phyloP scores from a whole-genome alignment of 1,140 invertebrate genomes.

The Nautilus pompilius region DNA sequence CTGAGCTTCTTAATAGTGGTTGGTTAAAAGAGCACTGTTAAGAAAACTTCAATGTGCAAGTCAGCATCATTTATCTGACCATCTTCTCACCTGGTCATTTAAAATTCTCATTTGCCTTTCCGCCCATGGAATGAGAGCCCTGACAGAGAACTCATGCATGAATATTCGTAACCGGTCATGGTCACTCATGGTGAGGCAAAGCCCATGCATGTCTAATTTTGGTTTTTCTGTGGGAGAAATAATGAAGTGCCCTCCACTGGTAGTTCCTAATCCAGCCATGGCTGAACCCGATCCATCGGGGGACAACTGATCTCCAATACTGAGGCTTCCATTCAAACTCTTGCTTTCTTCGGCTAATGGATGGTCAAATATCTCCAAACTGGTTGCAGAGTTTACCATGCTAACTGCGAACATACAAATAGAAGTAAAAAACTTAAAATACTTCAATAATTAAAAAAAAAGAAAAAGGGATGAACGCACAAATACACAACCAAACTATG shows the following conservation, averaged over 20 bases:
- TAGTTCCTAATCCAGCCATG: neutral
- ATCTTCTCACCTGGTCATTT: constrained; percentile 71
- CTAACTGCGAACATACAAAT: constrained; percentile 3
- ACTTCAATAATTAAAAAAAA: too few species aligned
- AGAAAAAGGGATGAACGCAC: too few species aligned
- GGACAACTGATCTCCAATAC: constrained; percentile 13
- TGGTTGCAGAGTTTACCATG: constrained; percentile 5
- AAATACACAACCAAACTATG: too few species aligned
- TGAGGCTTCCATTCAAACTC: constrained; percentile 12
- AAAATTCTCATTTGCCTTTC: constrained; percentile 81
- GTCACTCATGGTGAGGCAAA: constrained; percentile 74
- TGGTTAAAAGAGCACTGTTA: too few species aligned
- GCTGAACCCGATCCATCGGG: constrained; percentile 9
- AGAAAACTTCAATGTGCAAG: too few species aligned
- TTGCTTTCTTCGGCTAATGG: constrained; percentile 53
- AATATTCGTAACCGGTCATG: constrained; percentile 77
- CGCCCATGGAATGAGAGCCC: constrained; percentile 82
- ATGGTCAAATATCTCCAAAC: constrained; percentile 37
- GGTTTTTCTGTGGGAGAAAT: constrained; percentile 5
- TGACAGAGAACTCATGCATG: constrained; percentile 83
- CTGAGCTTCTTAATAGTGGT: too few species aligned
- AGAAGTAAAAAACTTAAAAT: neutral
- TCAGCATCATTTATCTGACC: neutral
- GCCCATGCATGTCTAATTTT: constrained; percentile 59
- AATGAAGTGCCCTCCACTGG: constrained; percentile 1